Base-by-base conservation (phyloP, 1,140 invertebrate species). In the Conopomorpha cramerella region DNA sequence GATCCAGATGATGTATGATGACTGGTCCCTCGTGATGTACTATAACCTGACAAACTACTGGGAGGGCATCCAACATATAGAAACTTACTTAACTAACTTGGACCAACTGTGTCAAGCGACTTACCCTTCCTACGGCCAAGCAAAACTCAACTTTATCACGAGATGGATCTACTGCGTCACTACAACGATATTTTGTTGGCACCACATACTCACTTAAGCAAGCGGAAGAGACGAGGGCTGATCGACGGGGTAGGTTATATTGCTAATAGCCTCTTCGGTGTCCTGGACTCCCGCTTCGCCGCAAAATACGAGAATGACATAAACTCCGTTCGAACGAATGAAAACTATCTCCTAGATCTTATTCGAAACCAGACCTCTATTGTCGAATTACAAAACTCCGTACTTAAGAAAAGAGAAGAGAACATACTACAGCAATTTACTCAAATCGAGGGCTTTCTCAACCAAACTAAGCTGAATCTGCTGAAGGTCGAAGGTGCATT, bases 11-110 rank as follows among this genome's bases (percentile, higher is more conserved):
- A 34, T 34, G 13, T n/a, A 34, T 12, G 32, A 34, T 34, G 32
- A 34, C 8, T 34, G 32, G 32, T 23, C 11, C 3, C 12, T 34
- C 10, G 3, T 34, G 25, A 25, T 34, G n/a, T 34, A 34, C 10
- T 34, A 25, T 13, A 34, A 34, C n/a, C 8, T 34, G 4, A 23
- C 17, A 11, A 34, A 19, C 16, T 34, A 34, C 18, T 34, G 32
- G 32, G 19, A 23, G 4, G 19, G 19, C 4, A 23, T 23, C 4
- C 4, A 10, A 23, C 4, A 10, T 6, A 23, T 23, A 6, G 10
- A 23, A 23, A 23, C 19, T 23, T 23, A 23, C 19, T 23, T 23
- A 6, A 23, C 19, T 10, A 4, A 10, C 4, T 10, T 23, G 10
- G 10, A 23, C 10, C 4, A 23, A 6, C 19, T 23, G 10, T 23